Evolutionary conservation across 2,888 invertebrate species (phyloP), one percentile per base, ranked within the genome.

Genomic region (Epiblema foenella): DNA sequence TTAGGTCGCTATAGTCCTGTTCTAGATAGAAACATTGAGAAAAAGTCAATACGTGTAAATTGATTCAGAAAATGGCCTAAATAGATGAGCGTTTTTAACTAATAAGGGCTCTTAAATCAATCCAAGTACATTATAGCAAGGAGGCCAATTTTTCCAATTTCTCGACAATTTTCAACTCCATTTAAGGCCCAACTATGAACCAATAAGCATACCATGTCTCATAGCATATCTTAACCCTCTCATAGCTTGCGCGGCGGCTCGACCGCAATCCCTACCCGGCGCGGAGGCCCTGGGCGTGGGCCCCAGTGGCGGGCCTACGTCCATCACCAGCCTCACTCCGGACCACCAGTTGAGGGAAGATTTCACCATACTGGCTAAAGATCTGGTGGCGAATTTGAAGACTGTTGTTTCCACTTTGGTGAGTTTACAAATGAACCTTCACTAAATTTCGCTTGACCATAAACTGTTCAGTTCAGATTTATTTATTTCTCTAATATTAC

Each of bases 351-450:
- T 95, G n/a, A 85, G 95, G 68, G 95, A 96, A 72, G 96, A 96
- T 88, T 96, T 96, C 83, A 90, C 95, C 0, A 93, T 94, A 8
- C 91, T 96, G 68, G 96, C 96, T 17, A 96, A 96, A 83, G 95
- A 95, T 82, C 93, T 96, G 82, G 91, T 96, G 15, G 94, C 95
- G 60, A 93, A 95, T 60, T 85, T 96, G 77, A 96, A 95, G 82
- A 93, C 94, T 58, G 94, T 95, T 0, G 86, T 96, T 0, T 83
- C 90, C 49, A 89, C 90, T 15, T 74, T 91, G 86, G 91, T 92
- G 56, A 84, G 86, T 46, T n/a, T n/a, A n/a, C n/a, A 12, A 46
- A 46, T 4, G 1, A n/a, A 8, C n/a, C n/a, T n/a, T n/a, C n/a
- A n/a, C n/a, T n/a, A n/a, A n/a, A n/a, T n/a, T n/a, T n/a, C n/a